Percentiles rank a stretch among this genome's conserved stretches.
Conservation (phyloP, 2,888 invertebrate genomes). For the Escarpia spicata region DNA sequence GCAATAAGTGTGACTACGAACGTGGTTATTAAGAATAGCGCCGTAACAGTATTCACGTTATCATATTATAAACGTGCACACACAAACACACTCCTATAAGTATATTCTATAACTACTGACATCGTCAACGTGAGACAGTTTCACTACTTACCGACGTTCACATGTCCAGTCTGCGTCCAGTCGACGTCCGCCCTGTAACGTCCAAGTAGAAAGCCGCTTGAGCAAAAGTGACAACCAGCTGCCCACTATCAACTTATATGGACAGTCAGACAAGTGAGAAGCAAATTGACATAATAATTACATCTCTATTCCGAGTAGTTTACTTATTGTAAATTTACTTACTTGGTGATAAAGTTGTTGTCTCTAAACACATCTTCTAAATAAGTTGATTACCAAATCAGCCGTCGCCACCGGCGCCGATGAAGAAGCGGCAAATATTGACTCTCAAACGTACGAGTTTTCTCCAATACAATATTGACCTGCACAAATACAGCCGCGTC, state of each 20-base stretch:
- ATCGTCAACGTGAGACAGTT: neutral
- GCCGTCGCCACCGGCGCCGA: neutral
- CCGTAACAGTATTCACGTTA: neutral
- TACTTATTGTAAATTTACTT: slow-evolving; percentile 13
- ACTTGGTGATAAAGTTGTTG: neutral
- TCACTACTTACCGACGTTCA: neutral
- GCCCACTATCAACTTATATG: slow-evolving; percentile 13
- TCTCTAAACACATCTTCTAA: slow-evolving; percentile 11
- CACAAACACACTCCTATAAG: slow-evolving; percentile 22
- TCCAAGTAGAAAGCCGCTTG: neutral
- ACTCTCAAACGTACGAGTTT: slow-evolving; percentile 16
- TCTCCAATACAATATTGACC: slow-evolving; percentile 13
- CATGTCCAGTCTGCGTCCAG: neutral
- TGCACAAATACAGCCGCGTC: neutral
- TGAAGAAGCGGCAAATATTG: slow-evolving; percentile 5
- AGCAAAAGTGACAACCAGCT: neutral
- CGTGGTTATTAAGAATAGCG: neutral
- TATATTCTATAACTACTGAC: neutral
- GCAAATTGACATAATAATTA: slow-evolving; percentile 16
- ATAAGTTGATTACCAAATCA: slow-evolving; percentile 6
- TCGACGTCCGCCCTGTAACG: neutral
- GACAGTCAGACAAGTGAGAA: neutral
- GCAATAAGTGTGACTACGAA: neutral
- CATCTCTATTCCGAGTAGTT: slow-evolving; percentile 10
- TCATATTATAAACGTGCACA: neutral